These are phyloP conservation scores for Selenia dentaria DNA, from an alignment of 2,888 invertebrate species.

Conservation along the genomic window DNA sequence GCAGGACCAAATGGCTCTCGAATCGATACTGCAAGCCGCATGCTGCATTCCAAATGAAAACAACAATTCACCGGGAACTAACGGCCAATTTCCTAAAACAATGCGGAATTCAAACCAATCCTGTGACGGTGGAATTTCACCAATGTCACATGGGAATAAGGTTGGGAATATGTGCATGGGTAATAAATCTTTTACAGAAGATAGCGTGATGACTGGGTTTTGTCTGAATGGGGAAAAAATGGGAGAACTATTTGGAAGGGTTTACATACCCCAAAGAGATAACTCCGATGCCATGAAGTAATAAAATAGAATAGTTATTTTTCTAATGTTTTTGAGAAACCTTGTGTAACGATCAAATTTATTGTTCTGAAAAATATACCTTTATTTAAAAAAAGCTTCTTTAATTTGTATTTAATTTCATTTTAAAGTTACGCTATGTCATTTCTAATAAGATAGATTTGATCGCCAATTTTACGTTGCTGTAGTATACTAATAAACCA, in stretches of 20 bases:
- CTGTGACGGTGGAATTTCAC: slow-evolving; percentile 52
- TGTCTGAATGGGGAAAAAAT: slow-evolving; percentile 65
- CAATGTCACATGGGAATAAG: slow-evolving; percentile 52
- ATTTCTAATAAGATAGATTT: too few species aligned
- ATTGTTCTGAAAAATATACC: too few species aligned
- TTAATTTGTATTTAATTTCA: too few species aligned
- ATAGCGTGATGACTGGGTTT: slow-evolving; percentile 52
- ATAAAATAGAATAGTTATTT: slow-evolving; percentile 33
- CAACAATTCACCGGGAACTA: slow-evolving; percentile 31
- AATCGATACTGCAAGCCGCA: slow-evolving; percentile 64
- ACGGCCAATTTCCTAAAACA: slow-evolving; percentile 45
- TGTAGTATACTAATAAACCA: too few species aligned
- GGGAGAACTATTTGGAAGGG: slow-evolving; percentile 66
- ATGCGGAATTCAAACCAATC: slow-evolving; percentile 50
- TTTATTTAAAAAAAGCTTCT: too few species aligned
- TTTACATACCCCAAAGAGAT: slow-evolving; percentile 70
- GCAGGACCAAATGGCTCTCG: slow-evolving; percentile 69
- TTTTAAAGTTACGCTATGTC: too few species aligned
- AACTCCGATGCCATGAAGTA: slow-evolving; percentile 46
- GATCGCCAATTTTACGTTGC: too few species aligned
- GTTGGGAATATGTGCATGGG: slow-evolving; percentile 46
- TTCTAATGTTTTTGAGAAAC: too few species aligned
- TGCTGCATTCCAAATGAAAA: slow-evolving; percentile 50
- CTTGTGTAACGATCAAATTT: too few species aligned
- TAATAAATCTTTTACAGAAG: slow-evolving; percentile 56